These are phyloP conservation scores for Clivina fossor DNA, from an alignment of 2,888 invertebrate genomes.

Conservation along the genomic window DNA sequence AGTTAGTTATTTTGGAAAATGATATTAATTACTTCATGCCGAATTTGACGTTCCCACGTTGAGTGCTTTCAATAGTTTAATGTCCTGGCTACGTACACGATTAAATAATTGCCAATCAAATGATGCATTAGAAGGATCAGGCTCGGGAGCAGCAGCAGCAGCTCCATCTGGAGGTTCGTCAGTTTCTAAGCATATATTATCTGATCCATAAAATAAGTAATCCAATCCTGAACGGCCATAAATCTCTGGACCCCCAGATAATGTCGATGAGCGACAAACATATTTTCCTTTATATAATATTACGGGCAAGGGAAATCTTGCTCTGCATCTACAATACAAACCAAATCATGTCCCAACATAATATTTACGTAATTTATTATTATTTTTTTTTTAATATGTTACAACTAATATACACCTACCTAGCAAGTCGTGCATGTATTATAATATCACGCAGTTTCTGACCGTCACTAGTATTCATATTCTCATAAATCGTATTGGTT, in stretches of 20 bases:
- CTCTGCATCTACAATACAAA: slow-evolving; percentile 60
- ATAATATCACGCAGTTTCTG: slow-evolving; percentile 65
- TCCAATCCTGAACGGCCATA: slow-evolving; percentile 68
- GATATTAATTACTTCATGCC: slow-evolving; percentile 78
- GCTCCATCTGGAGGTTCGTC: slow-evolving; percentile 38
- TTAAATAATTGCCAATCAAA: slow-evolving; percentile 63
- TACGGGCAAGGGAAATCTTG: slow-evolving; percentile 75
- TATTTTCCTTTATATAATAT: slow-evolving; percentile 74
- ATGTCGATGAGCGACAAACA: slow-evolving; percentile 72
- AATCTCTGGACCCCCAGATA: slow-evolving; percentile 73
- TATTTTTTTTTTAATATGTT: no score
- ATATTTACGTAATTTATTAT: background rate
- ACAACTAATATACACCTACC: no score
- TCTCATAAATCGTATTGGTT: slow-evolving; percentile 59
- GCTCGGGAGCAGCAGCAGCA: no score
- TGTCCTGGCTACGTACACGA: slow-evolving; percentile 66
- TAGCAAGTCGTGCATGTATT: slow-evolving; percentile 67
- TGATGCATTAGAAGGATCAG: slow-evolving; percentile 37
- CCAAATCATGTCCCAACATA: background rate
- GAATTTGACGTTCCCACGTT: slow-evolving; percentile 76
- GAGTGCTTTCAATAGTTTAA: slow-evolving; percentile 67
- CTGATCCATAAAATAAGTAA: slow-evolving; percentile 57
- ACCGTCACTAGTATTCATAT: slow-evolving; percentile 59
- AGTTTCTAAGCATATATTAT: slow-evolving; percentile 44
- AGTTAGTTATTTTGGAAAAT: no score